Conservation (phyloP, 2,797 vertebrate species). For the Malacoraja senta region DNA sequence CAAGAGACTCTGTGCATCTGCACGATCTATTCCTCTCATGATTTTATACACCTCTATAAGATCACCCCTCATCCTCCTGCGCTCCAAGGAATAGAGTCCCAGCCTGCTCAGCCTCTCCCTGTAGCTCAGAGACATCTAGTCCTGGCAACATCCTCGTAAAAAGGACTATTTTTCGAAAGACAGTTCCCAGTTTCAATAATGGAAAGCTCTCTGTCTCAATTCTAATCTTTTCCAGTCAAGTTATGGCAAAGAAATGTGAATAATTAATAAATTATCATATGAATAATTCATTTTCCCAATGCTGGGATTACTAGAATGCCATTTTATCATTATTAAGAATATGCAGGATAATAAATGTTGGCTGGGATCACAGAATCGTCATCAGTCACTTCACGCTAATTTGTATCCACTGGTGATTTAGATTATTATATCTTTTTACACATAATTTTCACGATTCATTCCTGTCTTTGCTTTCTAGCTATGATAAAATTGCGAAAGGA, state of each 20-base stretch:
- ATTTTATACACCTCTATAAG: too few species aligned
- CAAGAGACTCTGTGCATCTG: too few species aligned
- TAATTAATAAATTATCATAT: slow-evolving; percentile 28
- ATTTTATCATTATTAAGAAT: slow-evolving; percentile 35
- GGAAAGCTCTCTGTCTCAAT: slow-evolving; percentile 14
- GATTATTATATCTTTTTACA: background rate
- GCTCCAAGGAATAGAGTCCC: too few species aligned
- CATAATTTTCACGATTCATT: slow-evolving; percentile 26
- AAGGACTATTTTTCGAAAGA: background rate
- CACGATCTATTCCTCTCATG: too few species aligned
- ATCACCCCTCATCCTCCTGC: too few species aligned
- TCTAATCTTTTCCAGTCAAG: slow-evolving; percentile 32
- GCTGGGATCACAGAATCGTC: slow-evolving; percentile 20
- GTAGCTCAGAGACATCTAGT: too few species aligned
- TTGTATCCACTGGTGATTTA: background rate
- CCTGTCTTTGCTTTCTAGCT: background rate
- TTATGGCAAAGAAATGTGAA: slow-evolving; percentile 28
- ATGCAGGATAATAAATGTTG: slow-evolving; percentile 16
- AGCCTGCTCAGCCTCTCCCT: too few species aligned
- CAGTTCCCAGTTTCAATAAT: slow-evolving; percentile 12
- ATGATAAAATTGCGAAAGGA: slow-evolving; percentile 10
- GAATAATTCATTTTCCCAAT: slow-evolving; percentile 27
- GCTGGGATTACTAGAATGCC: slow-evolving; percentile 30
- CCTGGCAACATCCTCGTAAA: too few species aligned
- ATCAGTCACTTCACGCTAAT: background rate